Evolutionary conservation across 1,140 invertebrate species (phyloP).

Genomic region (Drosophila parabipectinata): DNA sequence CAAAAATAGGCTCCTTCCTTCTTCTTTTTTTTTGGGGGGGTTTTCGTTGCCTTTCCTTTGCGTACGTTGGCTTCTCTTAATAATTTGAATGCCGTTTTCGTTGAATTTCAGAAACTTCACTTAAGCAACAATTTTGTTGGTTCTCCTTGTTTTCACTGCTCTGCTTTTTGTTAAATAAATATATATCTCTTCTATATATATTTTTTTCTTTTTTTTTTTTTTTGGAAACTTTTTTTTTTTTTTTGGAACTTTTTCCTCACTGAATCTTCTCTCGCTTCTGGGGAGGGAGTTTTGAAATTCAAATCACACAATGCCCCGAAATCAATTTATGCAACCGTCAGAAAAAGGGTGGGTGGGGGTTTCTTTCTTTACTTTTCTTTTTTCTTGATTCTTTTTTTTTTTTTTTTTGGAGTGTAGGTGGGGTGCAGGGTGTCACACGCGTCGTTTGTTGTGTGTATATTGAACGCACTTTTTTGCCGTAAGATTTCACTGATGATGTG

Average conservation of each 20-base stretch:
- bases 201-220: slow-evolving; percentile 14
- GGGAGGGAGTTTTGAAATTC: slow-evolving; percentile 66
- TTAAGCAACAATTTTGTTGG: slow-evolving; percentile 50
- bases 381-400: neutral
- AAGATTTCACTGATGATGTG: neutral
- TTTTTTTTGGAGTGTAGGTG: slow-evolving; percentile 12
- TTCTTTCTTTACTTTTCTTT: neutral
- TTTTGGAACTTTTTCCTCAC: slow-evolving; percentile 16
- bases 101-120: slow-evolving; percentile 73
- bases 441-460: slow-evolving; percentile 41
- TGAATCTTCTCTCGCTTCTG: slow-evolving; percentile 36
- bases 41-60: slow-evolving; percentile 14
- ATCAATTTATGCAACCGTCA: slow-evolving; percentile 72
- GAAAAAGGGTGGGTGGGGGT: neutral
- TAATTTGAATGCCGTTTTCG: slow-evolving; percentile 25
- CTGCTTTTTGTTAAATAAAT: slow-evolving; percentile 63
- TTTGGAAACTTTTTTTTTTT: slow-evolving; percentile 33
- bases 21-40: neutral
- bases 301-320: slow-evolving; percentile 65
- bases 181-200: neutral
- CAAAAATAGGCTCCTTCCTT: slow-evolving; percentile 71
- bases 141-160: slow-evolving; percentile 75
- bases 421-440: slow-evolving; percentile 26
- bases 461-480: slow-evolving; percentile 49
- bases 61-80: slow-evolving; percentile 52